Base-by-base conservation (phyloP, 2,888 invertebrate species). In the Lasius fuliginosus region DNA sequence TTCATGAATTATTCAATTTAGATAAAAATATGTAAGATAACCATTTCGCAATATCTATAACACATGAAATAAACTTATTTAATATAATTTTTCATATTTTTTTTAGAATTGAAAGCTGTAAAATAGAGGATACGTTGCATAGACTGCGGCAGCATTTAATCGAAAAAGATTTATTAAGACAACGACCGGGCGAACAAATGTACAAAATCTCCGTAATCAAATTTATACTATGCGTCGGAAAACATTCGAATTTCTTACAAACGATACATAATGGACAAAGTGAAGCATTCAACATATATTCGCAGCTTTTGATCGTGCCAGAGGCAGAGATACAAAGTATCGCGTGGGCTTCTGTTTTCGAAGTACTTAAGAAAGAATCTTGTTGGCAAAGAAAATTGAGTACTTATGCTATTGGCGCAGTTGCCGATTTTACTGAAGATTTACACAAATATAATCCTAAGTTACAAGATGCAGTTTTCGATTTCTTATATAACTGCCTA, bases 181-280 rank as follows among this genome's bases (percentile, higher is more conserved):
- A 88, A 73, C 87, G 90, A 40, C 94, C 94, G 0, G 94, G 93
- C 4, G 92, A 90, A 64, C 92, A 93, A 82, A 84, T 92, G 27
- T 95, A 94, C 62, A 93, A 94, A 90, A 60, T 86, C 0, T 87
- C 89, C 0, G 88, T 88, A 0, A 85, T 92, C 3, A 89, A 89
- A 83, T 91, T 93, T 42, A 81, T 92, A 53, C 82, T 90, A n/a
- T 74, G 83, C 4, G 69, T 86, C 15, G 69, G 82, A 49, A 76
- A 74, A 64, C 8, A 69, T 69, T 60, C 46, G 27, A 23, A 64
- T 36, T 42, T 71, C 6, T 56, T 42, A 11, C 53, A 81, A 46
- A 60, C 46, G 1, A n/a, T 67, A 3, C 23, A 36, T 6, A 46
- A 58, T 53, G 33, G 12, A 12, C 56, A 27, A 5, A 77, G 74